phyloP scores from a whole-genome alignment of 2,113 vertebrate species.

The Aegypius monachus region DNA sequence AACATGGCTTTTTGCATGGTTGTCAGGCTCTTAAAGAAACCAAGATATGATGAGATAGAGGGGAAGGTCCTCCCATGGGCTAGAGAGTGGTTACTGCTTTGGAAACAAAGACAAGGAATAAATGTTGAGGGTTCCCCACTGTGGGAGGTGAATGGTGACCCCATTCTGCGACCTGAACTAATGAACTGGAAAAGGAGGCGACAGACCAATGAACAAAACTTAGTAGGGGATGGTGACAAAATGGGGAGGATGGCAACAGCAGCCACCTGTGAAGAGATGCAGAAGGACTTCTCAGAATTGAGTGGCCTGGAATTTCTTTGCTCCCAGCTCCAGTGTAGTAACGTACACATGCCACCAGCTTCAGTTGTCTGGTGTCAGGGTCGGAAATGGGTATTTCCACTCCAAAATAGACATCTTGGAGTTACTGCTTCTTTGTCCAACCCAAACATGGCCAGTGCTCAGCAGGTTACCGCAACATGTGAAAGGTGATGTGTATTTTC shows the following conservation, averaged over 20 bases:
- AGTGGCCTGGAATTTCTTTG: background rate
- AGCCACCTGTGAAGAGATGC: background rate
- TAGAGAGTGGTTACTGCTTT: background rate
- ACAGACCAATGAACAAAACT: background rate
- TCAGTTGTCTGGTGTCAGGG: background rate
- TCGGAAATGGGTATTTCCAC: background rate
- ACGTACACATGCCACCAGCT: background rate
- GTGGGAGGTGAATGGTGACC: background rate
- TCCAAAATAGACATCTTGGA: background rate
- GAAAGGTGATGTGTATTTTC: background rate
- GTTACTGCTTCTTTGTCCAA: background rate
- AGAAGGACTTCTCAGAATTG: background rate
- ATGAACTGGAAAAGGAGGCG: background rate
- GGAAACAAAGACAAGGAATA: background rate
- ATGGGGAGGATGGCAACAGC: background rate
- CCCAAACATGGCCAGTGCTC: background rate
- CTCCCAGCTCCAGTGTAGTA: background rate
- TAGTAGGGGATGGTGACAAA: background rate
- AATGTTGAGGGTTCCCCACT: background rate
- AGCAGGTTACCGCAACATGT: background rate
- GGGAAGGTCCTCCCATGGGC: background rate
- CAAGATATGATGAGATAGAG: background rate
- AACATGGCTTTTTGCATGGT: background rate
- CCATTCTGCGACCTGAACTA: background rate
- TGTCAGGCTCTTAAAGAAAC: background rate